Evolutionary conservation across 2,113 vertebrate genomes (phyloP).

Genomic region (Castor canadensis): DNA sequence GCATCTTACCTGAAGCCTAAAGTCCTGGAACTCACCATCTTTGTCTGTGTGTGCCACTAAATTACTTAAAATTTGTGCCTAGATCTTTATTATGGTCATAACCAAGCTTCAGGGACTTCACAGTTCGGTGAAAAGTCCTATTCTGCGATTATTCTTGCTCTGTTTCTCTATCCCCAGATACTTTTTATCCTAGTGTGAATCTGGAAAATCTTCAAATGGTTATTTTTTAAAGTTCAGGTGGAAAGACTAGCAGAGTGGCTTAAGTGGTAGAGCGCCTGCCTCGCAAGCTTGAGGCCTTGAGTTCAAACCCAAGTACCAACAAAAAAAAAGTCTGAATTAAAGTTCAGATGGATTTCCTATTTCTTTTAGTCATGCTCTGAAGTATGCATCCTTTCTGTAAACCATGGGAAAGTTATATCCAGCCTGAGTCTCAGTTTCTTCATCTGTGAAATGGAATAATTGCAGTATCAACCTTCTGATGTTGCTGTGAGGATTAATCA

Average conservation of each 20-base stretch:
- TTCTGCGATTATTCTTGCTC: background rate
- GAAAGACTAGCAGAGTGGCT: no score
- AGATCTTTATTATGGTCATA: background rate
- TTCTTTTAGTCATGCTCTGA: background rate
- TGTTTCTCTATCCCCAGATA: background rate
- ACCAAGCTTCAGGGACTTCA: background rate
- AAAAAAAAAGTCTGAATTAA: no score
- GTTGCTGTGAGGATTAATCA: background rate
- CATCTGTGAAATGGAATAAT: background rate
- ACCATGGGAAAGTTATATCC: background rate
- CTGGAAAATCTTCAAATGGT: background rate
- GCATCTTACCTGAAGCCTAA: background rate
- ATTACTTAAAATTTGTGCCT: background rate
- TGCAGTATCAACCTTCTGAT: background rate
- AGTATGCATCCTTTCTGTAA: background rate
- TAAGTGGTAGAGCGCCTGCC: no score
- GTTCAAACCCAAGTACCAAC: no score
- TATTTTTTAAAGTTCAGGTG: background rate
- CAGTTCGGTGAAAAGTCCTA: background rate
- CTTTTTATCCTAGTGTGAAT: background rate
- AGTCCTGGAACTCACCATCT: rapidly evolving
- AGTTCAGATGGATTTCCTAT: background rate
- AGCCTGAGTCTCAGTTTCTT: background rate
- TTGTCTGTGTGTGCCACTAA: rapidly evolving
- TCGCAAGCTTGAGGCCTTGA: no score